Conservation (phyloP, 2,888 invertebrate species). For the Griposia aprilina region DNA sequence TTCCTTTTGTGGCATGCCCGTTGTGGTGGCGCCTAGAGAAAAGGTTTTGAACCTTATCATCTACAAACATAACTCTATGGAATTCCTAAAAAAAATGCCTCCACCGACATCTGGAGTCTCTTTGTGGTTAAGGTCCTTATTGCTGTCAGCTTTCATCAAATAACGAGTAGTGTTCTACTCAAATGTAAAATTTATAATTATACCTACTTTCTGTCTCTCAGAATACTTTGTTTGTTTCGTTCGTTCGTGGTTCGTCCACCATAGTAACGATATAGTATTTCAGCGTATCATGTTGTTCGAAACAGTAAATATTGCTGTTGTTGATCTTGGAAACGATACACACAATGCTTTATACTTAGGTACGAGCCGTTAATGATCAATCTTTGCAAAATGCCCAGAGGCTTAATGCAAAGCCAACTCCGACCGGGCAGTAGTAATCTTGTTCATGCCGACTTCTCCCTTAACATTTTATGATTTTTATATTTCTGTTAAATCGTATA, state of each 20-base stretch:
- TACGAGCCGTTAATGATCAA: not conserved
- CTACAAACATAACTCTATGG: not conserved
- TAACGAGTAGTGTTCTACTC: too few species aligned
- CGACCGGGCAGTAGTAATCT: not conserved
- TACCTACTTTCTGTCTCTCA: not conserved
- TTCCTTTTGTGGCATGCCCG: conserved; percentile 7
- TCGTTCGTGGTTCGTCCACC: not conserved
- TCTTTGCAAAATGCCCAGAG: not conserved
- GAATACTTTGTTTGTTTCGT: not conserved
- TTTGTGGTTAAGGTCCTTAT: not conserved
- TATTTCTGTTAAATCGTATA: not conserved
- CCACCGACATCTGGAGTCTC: not conserved
- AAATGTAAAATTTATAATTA: not conserved
- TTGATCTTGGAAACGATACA: not conserved
- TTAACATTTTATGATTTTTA: not conserved
- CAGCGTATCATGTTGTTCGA: not conserved
- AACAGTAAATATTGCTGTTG: not conserved
- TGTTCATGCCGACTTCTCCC: not conserved
- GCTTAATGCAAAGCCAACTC: not conserved
- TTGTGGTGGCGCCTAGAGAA: conserved; percentile 3
- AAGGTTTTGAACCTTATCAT: not conserved
- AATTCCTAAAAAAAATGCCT: not conserved
- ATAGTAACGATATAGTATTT: not conserved
- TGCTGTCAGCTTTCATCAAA: not conserved
- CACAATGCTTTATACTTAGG: not conserved